Conservation (phyloP, 2,113 vertebrate species). For the Brienomyrus longianalis region DNA sequence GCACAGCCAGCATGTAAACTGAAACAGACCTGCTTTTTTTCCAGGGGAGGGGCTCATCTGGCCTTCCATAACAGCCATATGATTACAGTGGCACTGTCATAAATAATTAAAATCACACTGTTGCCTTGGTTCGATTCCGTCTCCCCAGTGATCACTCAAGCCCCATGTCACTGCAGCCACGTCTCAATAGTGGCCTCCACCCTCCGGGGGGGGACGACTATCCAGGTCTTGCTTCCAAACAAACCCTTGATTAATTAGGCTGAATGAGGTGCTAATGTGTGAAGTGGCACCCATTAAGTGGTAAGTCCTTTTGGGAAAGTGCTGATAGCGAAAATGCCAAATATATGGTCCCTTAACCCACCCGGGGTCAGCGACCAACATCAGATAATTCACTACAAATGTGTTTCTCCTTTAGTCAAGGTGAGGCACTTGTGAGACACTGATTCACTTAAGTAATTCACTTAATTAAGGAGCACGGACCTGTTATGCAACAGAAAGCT, state of each 20-base stretch:
- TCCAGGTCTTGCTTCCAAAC: neutral
- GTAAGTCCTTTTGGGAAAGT: neutral
- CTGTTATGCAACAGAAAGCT: neutral
- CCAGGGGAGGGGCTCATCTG: neutral
- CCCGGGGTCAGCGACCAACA: neutral
- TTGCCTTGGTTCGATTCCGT: neutral
- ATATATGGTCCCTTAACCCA: neutral
- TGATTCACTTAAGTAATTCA: neutral
- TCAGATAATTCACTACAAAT: neutral
- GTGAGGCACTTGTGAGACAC: neutral
- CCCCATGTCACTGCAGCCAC: neutral
- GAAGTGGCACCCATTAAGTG: neutral
- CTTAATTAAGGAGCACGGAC: neutral
- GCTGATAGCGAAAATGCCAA: constrained; percentile 1
- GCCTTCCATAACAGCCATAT: no score
- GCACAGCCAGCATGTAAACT: no score
- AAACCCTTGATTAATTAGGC: neutral
- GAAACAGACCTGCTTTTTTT: neutral
- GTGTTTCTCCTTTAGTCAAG: neutral
- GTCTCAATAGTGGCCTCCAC: neutral
- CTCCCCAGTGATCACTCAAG: neutral
- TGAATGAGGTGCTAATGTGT: neutral
- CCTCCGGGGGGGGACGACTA: neutral
- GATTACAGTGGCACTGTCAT: neutral
- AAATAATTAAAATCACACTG: constrained; percentile 4